Evolutionary conservation across 2,797 vertebrate species (phyloP).

Genomic region (Pipistrellus kuhlii): DNA sequence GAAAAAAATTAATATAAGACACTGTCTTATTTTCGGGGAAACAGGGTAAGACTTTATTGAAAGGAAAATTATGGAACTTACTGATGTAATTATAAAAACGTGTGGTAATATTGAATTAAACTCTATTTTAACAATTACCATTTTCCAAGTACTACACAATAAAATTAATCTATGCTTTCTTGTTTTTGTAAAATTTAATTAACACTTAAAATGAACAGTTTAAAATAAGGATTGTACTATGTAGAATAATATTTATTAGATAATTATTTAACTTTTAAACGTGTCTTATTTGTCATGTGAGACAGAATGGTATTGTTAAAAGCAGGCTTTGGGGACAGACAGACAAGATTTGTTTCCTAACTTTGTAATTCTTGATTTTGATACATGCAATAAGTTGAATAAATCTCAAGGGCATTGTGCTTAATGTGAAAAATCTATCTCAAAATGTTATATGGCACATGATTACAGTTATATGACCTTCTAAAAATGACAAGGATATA

Average conservation of each 20-base stretch:
- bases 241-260: background rate
- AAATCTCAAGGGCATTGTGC: background rate
- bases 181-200: background rate
- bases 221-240: background rate
- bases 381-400: background rate
- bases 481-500: background rate
- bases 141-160: background rate
- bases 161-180: background rate
- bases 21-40: too few species aligned
- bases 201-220: background rate
- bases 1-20: too few species aligned
- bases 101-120: background rate
- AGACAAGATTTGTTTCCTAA: background rate
- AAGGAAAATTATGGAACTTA: background rate
- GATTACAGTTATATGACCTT: background rate
- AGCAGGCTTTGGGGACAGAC: background rate
- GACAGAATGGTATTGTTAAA: background rate
- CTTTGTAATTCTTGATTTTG: background rate
- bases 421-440: conserved; percentile 2
- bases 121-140: background rate
- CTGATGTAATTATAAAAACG: background rate
- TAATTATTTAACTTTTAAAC: background rate
- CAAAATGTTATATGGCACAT: background rate
- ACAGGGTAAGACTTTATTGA: background rate
- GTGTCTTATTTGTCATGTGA: background rate